Base-by-base conservation (phyloP, 2,113 vertebrate species). In the Platysteira castanea region DNA sequence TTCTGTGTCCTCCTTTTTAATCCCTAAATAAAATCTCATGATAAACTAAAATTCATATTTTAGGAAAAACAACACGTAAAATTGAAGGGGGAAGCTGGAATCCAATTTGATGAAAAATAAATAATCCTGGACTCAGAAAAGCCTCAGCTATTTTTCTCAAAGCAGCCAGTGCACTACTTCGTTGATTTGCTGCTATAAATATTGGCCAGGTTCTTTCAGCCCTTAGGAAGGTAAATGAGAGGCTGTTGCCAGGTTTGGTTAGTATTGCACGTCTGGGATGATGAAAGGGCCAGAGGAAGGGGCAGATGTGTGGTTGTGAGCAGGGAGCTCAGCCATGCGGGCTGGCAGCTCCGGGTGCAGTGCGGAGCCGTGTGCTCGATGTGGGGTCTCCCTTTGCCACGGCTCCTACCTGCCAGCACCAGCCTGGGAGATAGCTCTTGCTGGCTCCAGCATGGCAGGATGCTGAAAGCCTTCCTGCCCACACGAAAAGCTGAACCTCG, bases 401-500 rank as follows among this genome's bases (percentile, higher is more conserved):
- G 0, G 44, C 31, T 64, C 46, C 84, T 59, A 13, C 84, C 80
- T 93, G 54, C 77, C 65, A 54, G 6, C 49, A 28, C 27, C 86
- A 82, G 89, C 69, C 73, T 95, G 87, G 77, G 11, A 42, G 30
- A 65, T 65, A 42, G 44, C 80, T 87, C 2, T 0, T 0, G 0
- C 67, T 88, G 85, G 70, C 59, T 84, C 59, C 85, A 61, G 63
- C 46, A 30, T 57, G 85, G 92, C 79, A 92, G 83, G 69, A 7
- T 30, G 93, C 78, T 89, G 28, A 31, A 28, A 54, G 56, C 3
- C 0, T 46, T 86, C 76, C 76, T 84, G 88, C 56, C 77, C 73
- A 75, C 89, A 15, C 0, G 0, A 35, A 22, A 47, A 78, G 73
- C 22, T 3, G 1, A 39, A 6, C 44, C 26, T 63, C 0, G 0